Percentiles rank a stretch among this genome's conserved stretches.
Conservation (phyloP, 2,113 vertebrate genomes). For the Crotalus tigris region DNA sequence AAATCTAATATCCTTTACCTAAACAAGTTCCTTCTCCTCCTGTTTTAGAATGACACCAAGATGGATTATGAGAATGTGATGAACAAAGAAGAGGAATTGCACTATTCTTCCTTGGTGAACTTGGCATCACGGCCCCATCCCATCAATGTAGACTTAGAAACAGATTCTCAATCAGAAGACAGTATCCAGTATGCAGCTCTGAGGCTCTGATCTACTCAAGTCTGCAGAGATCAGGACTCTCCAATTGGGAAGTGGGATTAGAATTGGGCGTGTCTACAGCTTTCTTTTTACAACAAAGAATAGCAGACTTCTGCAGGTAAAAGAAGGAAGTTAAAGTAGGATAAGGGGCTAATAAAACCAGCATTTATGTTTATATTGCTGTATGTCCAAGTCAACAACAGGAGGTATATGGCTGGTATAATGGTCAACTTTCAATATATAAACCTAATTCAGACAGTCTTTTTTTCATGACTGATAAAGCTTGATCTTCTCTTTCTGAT, state of each 20-base stretch:
- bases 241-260: background rate
- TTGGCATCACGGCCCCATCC: background rate
- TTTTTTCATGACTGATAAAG: background rate
- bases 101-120: slow-evolving; percentile 22
- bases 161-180: slow-evolving; percentile 17
- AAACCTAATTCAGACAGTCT: background rate
- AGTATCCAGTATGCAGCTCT: slow-evolving; percentile 18
- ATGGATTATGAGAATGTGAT: slow-evolving; percentile 16
- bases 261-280: background rate
- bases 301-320: background rate
- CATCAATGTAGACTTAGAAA: background rate
- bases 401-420: background rate
- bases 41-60: slow-evolving; percentile 8
- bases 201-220: background rate
- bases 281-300: background rate
- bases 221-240: background rate
- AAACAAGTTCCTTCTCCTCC: background rate
- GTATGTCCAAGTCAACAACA: background rate
- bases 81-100: background rate
- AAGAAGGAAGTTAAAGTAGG: background rate
- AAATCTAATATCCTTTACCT: background rate
- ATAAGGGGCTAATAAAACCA: background rate
- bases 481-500: background rate
- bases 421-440: background rate
- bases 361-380: no score